Percentiles rank a stretch among this genome's conserved stretches.
Evolutionary conservation across 2,888 invertebrate genomes (phyloP).

Genomic region (Drosophila austrosaltans): DNA sequence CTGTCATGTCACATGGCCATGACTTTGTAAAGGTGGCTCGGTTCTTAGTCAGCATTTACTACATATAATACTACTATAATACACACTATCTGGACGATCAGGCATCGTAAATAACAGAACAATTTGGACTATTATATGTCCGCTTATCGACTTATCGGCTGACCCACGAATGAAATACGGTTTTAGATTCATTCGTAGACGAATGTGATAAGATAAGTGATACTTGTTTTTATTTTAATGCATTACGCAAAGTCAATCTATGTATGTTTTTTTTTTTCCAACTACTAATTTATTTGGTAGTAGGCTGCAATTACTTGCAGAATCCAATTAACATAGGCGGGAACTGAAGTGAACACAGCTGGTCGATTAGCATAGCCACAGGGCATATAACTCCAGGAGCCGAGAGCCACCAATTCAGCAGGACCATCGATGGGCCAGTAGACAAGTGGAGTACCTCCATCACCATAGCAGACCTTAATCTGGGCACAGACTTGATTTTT

Average conservation of each 20-base stretch:
- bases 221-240: slow-evolving; percentile 24
- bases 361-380: slow-evolving; percentile 73
- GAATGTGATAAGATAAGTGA: slow-evolving; percentile 38
- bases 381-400: slow-evolving; percentile 77
- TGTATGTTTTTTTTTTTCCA: neutral
- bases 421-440: slow-evolving; percentile 64
- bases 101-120: slow-evolving; percentile 37
- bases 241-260: slow-evolving; percentile 35
- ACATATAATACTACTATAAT: neutral
- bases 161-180: slow-evolving; percentile 2
- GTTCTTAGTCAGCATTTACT: slow-evolving; percentile 21
- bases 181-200: slow-evolving; percentile 20
- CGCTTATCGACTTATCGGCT: slow-evolving; percentile 32
- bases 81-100: slow-evolving; percentile 11
- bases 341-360: slow-evolving; percentile 64
- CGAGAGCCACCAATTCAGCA: slow-evolving; percentile 68
- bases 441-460: slow-evolving; percentile 76
- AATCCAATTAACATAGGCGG: slow-evolving; percentile 72
- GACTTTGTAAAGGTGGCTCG: slow-evolving; percentile 20
- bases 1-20: slow-evolving; percentile 13
- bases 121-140: slow-evolving; percentile 38
- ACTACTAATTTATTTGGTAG: slow-evolving; percentile 61
- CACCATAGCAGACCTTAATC: slow-evolving; percentile 73
- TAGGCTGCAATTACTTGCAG: slow-evolving; percentile 72
- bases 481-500: slow-evolving; percentile 62